A percentile compares a stretch with the other conserved stretches of the same genome.
phyloP scores from a whole-genome alignment of 2,113 vertebrate species.

The Albula goreensis region DNA sequence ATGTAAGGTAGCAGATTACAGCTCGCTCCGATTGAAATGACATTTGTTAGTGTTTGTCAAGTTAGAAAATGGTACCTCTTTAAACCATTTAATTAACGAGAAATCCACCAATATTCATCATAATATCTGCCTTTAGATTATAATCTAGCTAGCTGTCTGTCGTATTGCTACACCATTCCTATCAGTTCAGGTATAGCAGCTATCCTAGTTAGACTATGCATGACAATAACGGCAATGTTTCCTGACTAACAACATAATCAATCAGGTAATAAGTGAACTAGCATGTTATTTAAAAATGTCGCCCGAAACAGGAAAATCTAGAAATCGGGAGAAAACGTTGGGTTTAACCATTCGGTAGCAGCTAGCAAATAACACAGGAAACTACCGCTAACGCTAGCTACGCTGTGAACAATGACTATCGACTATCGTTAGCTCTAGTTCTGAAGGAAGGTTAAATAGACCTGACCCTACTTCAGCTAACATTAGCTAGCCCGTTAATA shows the following conservation, averaged over 20 bases:
- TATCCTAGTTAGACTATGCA: not conserved
- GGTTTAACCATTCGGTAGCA: not conserved
- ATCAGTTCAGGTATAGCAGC: not conserved
- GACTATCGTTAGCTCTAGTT: not conserved
- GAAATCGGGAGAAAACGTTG: too few species aligned
- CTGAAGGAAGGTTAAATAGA: slow-evolving; percentile 6
- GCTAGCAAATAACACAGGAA: slow-evolving; percentile 36
- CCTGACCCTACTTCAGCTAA: slow-evolving; percentile 1
- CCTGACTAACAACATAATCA: not conserved
- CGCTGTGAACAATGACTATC: not conserved
- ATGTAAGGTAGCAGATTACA: too few species aligned
- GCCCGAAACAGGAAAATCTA: not conserved
- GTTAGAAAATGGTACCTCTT: too few species aligned
- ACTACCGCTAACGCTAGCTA: slow-evolving; percentile 3
- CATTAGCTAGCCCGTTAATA: not conserved
- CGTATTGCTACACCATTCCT: not conserved
- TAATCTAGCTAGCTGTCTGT: not conserved
- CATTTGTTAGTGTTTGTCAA: not conserved
- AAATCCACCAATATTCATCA: too few species aligned
- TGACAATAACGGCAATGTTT: not conserved
- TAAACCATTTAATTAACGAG: too few species aligned
- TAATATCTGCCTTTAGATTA: too few species aligned
- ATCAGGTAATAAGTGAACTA: not conserved
- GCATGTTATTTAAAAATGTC: not conserved
- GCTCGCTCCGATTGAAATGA: too few species aligned